Conservation (phyloP, 2,888 invertebrate species). For the Gnatocerus cornutus region DNA sequence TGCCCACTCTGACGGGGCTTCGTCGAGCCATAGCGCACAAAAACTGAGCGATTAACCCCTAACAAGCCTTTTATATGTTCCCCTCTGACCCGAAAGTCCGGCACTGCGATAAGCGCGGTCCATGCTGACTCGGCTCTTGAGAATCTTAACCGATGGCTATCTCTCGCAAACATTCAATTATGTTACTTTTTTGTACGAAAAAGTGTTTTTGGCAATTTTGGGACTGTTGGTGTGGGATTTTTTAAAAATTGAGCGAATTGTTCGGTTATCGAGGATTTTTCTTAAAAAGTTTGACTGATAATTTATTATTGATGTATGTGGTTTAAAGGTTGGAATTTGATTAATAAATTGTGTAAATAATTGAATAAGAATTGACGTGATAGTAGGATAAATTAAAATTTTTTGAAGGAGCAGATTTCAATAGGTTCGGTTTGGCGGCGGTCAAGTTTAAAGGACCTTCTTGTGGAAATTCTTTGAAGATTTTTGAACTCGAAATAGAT, state of each 20-base stretch:
- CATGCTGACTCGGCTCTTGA: constrained; percentile 42
- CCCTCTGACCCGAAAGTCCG: constrained; percentile 54
- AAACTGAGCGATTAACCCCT: constrained; percentile 59
- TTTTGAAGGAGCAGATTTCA: no score
- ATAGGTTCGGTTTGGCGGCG: background rate
- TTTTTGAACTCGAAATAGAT: no score
- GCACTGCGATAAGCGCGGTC: constrained; percentile 44
- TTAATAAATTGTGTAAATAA: background rate
- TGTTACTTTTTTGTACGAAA: background rate
- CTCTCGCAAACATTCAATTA: background rate
- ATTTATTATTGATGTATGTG: background rate
- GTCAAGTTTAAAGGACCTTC: no score
- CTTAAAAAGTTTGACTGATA: background rate
- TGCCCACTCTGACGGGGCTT: constrained; percentile 61
- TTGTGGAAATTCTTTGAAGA: no score
- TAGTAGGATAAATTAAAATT: background rate
- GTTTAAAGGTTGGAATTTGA: background rate
- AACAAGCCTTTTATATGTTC: constrained; percentile 60
- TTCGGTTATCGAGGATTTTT: background rate
- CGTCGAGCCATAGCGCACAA: constrained; percentile 62
- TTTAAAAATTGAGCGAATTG: constrained; percentile 1
- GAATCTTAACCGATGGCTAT: constrained; percentile 20
- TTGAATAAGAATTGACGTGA: background rate
- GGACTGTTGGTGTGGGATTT: background rate
- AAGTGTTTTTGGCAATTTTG: background rate